Evolutionary conservation across 2,113 vertebrate species (phyloP), one percentile per base, ranked within the genome.

Genomic region (Pollachius pollachius): DNA sequence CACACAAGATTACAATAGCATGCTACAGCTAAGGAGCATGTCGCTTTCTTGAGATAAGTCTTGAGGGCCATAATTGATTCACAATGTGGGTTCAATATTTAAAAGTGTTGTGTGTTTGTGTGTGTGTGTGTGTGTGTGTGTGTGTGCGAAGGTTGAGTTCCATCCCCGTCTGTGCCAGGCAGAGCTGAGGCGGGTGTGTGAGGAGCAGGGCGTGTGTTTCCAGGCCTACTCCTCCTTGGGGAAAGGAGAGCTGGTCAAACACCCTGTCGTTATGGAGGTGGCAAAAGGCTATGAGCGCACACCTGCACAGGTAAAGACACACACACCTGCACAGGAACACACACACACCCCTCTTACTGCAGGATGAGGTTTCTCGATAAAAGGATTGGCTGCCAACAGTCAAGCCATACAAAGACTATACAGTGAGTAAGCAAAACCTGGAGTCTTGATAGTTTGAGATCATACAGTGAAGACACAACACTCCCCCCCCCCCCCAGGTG

Each of bases 191-290:
- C 72, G 37, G 3, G 80, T 92, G 57, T 95, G 94, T 71, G 16
- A 74, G 21, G 81, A 87, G 63, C 78, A 66, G 2, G 86, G 85
- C 5, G 85, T 95, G 37, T 93, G 92, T 74, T 91, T 95, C 15
- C 93, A 94, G 73, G 92, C 94, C 0, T 95, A 94, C 72, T 93
- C 93, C 5, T 94, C 94, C 1, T 74, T 95, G 41, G 94, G 93
- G 2, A 87, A 73, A 65, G 94, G 93, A 21, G 65, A 82, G 6
- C 87, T 95, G 23, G 7, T 93, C 30, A 68, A 72, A 48, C 41
- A 48, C 41, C 41, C 41, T 2, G 41, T 48, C 41, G 41, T 48
- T 9, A 9, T 48, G 41, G 41, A 87, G 15, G 83, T 94, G 52
- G 92, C 94, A 5, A 72, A 70, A 37, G 54, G 58, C 3, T 85